Base-by-base conservation (phyloP, 2,113 vertebrate genomes). In the Diadophis punctatus region DNA sequence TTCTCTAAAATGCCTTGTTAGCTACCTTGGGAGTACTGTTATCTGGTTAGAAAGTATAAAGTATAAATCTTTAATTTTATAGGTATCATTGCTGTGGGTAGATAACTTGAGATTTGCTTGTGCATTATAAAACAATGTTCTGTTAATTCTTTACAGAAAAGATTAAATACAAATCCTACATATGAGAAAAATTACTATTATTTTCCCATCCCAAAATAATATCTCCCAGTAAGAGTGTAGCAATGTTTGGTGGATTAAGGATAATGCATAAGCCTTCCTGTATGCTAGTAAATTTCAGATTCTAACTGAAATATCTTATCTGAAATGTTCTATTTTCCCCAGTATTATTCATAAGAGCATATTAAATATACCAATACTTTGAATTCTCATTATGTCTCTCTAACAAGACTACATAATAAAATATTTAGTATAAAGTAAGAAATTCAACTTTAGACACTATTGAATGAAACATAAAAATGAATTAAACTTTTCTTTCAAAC, bases 291-390 rank as follows among this genome's bases (percentile, higher is more conserved):
- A 80, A 48, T 80, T 92, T 55, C 34, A 27, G 51, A 48, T 53
- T 46, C 27, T 48, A 16, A 55, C 1, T 55, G 49, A 91, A 68
- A 91, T 34, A n/a, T 11, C 68, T 84, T 92, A 5, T 16, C 52
- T 68, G 52, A 63, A 52, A 52, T 52, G 10, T 88, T 23, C 39
- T 52, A 22, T 43, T n/a, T 87, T 52, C 8, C 56, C 3, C 63
- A 92, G 63, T 6, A n/a, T 74, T 56, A 55, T 51, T n/a, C 23
- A 46, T 23, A 43, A 92, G 18, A 49, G 20, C 30, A 80, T 52
- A n/a, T 55, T 55, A 92, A 92, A 92, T 49, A 92, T 88, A 34
- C 39, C 85, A 86, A 91, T 55, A 58, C 12, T 84, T 89, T 85
- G 43, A 92, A 55, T 30, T 80, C 39, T 55, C 30, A 27, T 80